Evolutionary conservation across 2,888 invertebrate species (phyloP), one percentile per base, ranked within the genome.

Genomic region (Oxyteleia sp.): DNA sequence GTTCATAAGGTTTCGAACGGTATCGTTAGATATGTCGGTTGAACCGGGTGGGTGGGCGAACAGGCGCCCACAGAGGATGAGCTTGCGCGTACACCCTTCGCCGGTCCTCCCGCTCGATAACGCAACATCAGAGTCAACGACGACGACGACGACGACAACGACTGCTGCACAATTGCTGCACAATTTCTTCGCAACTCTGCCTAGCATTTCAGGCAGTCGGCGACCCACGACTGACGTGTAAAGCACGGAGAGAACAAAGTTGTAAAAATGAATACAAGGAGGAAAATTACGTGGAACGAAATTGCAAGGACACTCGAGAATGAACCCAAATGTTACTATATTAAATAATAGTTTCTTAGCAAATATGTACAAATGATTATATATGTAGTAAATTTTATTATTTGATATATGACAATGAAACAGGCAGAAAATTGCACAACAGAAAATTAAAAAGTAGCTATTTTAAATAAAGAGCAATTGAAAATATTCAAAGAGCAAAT

Each of bases 91-190:
- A 71, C 47, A 59, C 69, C 29, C 55, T 45, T 55, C 16, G 38
- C 15, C 55, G 68, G 68, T 55, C 68, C 68, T 68, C 68, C 49
- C 69, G 69, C 57, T 71, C 69, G 71, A 59, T 71, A 71, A 71
- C 59, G 71, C 59, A 59, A 61, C 49, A 51, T 61, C 59, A 51
- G 41, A 71, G 38, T 71, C 59, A 61, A 61, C 49, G 32, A 11
- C 64, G 71, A n/a, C 47, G n/a, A n/a, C n/a, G n/a, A n/a, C 59
- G 49, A 61, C 49, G 32, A 11, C 64, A 61, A n/a, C 47, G 69
- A 71, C 71, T 55, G 38, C 69, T 69, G 69, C 69, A 69, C 69
- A 49, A 59, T 59, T 57, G 57, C 47, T 57, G 57, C 69, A 69
- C 69, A 69, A 57, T 47, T 57, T 59, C 71, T 57, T 71, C 49